Conservation (phyloP, 2,797 vertebrate genomes). For the Sebastes steindachneri region DNA sequence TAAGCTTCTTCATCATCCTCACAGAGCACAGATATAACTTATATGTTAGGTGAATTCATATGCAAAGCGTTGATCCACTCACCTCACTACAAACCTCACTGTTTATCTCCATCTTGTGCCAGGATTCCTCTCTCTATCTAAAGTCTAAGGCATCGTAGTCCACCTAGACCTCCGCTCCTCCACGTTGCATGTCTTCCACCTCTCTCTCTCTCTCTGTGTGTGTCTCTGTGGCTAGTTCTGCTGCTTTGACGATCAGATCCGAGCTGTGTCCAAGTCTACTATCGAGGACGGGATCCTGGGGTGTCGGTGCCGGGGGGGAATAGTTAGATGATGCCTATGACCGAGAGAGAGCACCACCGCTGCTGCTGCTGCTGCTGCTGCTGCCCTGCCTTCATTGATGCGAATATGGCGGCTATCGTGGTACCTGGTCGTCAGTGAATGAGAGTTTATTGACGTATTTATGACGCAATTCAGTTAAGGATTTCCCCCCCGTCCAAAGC, state of each 20-base stretch:
- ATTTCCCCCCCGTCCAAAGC: constrained; percentile 83
- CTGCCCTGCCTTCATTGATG: constrained; percentile 79
- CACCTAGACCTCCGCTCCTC: constrained; percentile 78
- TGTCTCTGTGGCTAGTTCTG: too few relatives aligned
- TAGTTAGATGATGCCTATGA: too few relatives aligned
- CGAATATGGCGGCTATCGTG: constrained; percentile 87
- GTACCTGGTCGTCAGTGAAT: constrained; percentile 84
- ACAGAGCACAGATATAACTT: constrained; percentile 31
- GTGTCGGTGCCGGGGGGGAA: too few relatives aligned
- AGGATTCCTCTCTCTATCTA: constrained; percentile 74
- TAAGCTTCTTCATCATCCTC: constrained; percentile 27
- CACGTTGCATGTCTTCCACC: constrained; percentile 78
- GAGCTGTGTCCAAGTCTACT: too few relatives aligned
- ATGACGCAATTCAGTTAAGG: constrained; percentile 86
- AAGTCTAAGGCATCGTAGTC: constrained; percentile 88
- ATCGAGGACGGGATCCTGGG: too few relatives aligned
- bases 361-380: neutral
- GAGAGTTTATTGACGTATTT: constrained; percentile 84
- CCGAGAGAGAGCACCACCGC: constrained; percentile 46
- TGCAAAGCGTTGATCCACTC: constrained; percentile 52
- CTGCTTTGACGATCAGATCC: too few relatives aligned
- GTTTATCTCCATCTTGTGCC: constrained; percentile 94
- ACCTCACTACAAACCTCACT: constrained; percentile 84
- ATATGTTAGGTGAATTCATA: neutral
- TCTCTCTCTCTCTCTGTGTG: neutral